These are phyloP conservation scores for Hyaena hyaena DNA, from an alignment of 2,113 vertebrate genomes.

Conservation along the genomic window DNA sequence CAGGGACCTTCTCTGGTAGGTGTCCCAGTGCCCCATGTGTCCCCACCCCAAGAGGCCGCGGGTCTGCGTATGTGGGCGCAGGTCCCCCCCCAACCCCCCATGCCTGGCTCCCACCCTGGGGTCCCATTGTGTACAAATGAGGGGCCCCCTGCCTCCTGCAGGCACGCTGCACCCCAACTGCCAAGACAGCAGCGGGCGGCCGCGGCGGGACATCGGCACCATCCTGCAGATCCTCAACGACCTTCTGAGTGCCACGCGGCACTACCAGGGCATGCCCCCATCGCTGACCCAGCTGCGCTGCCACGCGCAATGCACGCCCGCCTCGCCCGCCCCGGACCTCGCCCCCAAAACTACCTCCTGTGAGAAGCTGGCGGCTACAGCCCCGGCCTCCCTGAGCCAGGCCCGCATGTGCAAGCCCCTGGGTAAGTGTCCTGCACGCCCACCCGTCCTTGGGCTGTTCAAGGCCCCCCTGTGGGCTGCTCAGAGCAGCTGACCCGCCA, in stretches of 20 bases:
- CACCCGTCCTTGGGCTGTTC: rapidly evolving
- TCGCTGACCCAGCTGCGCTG: conserved; percentile 97
- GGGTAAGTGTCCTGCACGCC: conserved; percentile 86
- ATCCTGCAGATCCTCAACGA: conserved; percentile 99
- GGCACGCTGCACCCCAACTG: conserved; percentile 99
- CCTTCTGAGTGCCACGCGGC: conserved; percentile 97
- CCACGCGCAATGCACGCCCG: conserved; percentile 94
- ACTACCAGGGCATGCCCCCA: conserved; percentile 99
- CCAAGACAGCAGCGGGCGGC: conserved; percentile 97
- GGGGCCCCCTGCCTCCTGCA: conserved; percentile 44
- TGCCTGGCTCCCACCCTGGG: too few species aligned
- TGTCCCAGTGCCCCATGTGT: rapidly evolving
- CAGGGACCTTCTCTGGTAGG: conserved; percentile 97
- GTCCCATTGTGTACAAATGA: rapidly evolving
- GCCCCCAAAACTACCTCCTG: conserved; percentile 94
- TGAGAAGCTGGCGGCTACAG: conserved; percentile 84
- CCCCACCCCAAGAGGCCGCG: background rate
- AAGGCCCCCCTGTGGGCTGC: conserved; percentile 4
- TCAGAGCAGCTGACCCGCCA: conserved; percentile 13
- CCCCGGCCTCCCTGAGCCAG: conserved; percentile 93
- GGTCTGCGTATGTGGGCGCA: rapidly evolving
- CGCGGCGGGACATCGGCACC: conserved; percentile 96
- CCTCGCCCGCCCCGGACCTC: conserved; percentile 88
- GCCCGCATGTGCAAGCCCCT: conserved; percentile 95
- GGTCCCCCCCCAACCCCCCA: too few species aligned